Evolutionary conservation across 2,113 vertebrate genomes (phyloP).

Genomic region (Lepisosteus oculatus): DNA sequence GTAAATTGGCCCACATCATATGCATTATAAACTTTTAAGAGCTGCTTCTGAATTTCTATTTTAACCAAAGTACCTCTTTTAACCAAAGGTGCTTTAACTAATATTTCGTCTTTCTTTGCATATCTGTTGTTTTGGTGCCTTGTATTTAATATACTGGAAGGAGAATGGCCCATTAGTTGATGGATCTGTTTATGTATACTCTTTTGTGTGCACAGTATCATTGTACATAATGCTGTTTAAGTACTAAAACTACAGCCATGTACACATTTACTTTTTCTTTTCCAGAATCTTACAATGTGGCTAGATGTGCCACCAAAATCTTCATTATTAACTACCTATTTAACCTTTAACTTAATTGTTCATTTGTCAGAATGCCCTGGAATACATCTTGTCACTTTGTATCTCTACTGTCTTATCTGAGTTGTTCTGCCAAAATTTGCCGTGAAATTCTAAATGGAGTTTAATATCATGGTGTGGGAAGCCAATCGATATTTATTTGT

Average conservation of each 20-base stretch:
- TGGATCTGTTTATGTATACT: slow-evolving; percentile 28
- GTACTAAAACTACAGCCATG: slow-evolving; percentile 17
- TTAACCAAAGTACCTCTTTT: slow-evolving; percentile 73
- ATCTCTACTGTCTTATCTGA: background rate
- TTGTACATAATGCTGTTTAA: slow-evolving; percentile 12
- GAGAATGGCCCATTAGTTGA: slow-evolving; percentile 11
- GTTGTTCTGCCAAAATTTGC: slow-evolving; percentile 5
- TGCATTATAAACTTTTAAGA: slow-evolving; percentile 6
- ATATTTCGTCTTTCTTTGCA: slow-evolving; percentile 55
- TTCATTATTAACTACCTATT: too few species aligned
- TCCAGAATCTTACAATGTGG: background rate
- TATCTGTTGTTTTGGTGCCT: slow-evolving; percentile 66
- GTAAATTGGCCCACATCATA: background rate
- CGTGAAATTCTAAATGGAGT: slow-evolving; percentile 8
- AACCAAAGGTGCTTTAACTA: slow-evolving; percentile 79
- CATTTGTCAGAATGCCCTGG: slow-evolving; percentile 28
- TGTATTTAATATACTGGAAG: slow-evolving; percentile 67
- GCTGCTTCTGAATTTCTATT: slow-evolving; percentile 39
- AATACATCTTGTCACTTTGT: slow-evolving; percentile 18
- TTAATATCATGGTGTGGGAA: slow-evolving; percentile 47
- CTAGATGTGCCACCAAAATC: too few species aligned
- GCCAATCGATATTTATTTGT: slow-evolving; percentile 38
- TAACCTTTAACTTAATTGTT: slow-evolving; percentile 12
- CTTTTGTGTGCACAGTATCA: slow-evolving; percentile 20
- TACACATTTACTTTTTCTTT: slow-evolving; percentile 12